Base-by-base conservation (phyloP, 2,888 invertebrate genomes). In the Yponomeuta plumbellus region DNA sequence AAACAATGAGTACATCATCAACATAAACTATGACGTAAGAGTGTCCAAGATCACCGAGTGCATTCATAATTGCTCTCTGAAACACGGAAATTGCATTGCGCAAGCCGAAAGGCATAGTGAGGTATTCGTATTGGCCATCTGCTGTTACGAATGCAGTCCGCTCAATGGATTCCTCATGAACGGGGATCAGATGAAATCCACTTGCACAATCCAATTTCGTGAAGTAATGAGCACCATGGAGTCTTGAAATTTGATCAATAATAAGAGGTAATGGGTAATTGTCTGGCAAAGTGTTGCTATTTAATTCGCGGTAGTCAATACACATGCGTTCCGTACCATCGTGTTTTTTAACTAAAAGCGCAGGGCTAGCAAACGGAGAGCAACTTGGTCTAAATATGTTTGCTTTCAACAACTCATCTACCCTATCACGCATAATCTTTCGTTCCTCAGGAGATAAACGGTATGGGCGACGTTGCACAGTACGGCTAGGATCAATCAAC, bases 21-120 rank as follows among this genome's bases (percentile, higher is more conserved):
- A 67, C 20, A 56, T 68, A 68, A 1, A 61, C 56, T 0, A 68
- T 56, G 2, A 62, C 68, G 66, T 64, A 67, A 2, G 11, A 2
- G 2, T 67, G 21, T 3, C 64, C 65, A 2, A 69, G 20, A 5
- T 65, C 59, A n/a, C n/a, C n/a, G n/a, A n/a, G n/a, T n/a, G n/a
- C n/a, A n/a, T n/a, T n/a, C n/a, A n/a, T n/a, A n/a, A n/a, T n/a
- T n/a, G n/a, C n/a, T n/a, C n/a, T n/a, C n/a, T n/a, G n/a, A n/a
- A n/a, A n/a, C n/a, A n/a, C n/a, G n/a, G n/a, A n/a, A n/a, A n/a
- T n/a, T n/a, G n/a, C n/a, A n/a, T n/a, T n/a, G n/a, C n/a, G n/a
- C 13, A 70, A 34, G 1, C 71, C 70, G 65, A 71, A 70, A 0
- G 71, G 71, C 71, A 71, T 71, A 4, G 69, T 39, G 0, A 69